A percentile compares a stretch with the other conserved stretches of the same genome.
These are phyloP conservation scores for Karalla daura DNA, from an alignment of 2,797 vertebrate species.

Conservation along the genomic window DNA sequence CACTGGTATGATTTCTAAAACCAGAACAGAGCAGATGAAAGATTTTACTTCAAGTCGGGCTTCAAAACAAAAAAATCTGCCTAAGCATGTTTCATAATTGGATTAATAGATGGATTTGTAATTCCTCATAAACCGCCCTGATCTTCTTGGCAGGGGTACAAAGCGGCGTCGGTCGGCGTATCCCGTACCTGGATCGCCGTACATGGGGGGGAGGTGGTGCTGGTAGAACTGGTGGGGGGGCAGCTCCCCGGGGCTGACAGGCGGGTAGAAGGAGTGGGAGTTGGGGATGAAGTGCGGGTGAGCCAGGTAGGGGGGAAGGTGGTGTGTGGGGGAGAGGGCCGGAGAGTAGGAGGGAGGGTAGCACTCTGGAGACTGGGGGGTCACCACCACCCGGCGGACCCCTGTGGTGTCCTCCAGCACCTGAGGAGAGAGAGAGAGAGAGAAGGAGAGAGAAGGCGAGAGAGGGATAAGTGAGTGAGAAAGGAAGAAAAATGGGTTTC, in stretches of 20 bases:
- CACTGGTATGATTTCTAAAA: slow-evolving; percentile 94
- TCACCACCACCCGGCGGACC: slow-evolving; percentile 95
- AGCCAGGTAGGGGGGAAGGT: slow-evolving; percentile 92
- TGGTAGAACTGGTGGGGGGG: slow-evolving; percentile 94
- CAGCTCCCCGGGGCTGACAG: slow-evolving; percentile 94
- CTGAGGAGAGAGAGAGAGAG: slow-evolving; percentile 70
- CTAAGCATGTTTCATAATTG: neutral
- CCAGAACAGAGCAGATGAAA: slow-evolving; percentile 5
- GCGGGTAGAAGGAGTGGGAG: slow-evolving; percentile 95
- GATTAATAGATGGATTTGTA: slow-evolving; percentile 14
- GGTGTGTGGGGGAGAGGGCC: slow-evolving; percentile 94
- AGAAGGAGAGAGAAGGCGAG: too few relatives aligned
- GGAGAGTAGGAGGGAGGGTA: slow-evolving; percentile 96
- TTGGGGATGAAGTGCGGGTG: slow-evolving; percentile 96
- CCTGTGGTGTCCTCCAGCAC: slow-evolving; percentile 97
- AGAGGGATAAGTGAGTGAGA: neutral
- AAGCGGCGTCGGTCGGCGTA: neutral
- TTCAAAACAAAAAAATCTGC: neutral
- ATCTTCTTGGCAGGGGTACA: neutral
- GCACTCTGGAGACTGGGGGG: slow-evolving; percentile 96
- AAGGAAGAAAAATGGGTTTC: neutral
- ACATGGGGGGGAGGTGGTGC: slow-evolving; percentile 94
- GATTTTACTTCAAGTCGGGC: neutral
- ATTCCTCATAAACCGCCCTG: neutral
- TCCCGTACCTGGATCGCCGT: slow-evolving; percentile 90